These are phyloP conservation scores for Thalassarche chlororhynchos DNA, from an alignment of 2,113 vertebrate genomes.

Conservation along the genomic window DNA sequence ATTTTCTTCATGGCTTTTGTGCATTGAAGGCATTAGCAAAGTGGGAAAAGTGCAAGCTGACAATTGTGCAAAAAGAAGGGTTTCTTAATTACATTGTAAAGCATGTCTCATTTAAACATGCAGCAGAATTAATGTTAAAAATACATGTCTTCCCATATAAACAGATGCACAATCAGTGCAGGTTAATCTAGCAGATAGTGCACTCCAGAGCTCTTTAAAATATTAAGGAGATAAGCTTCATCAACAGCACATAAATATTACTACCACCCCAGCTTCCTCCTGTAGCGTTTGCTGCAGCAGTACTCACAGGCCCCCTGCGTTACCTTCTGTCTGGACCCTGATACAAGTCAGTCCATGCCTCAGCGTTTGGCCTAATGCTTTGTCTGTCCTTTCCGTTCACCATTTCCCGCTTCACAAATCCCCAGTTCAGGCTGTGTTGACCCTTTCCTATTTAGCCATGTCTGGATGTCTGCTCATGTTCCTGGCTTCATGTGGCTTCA, in stretches of 20 bases:
- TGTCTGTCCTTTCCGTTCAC: not conserved
- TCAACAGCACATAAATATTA: not conserved
- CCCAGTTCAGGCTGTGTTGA: not conserved
- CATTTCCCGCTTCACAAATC: not conserved
- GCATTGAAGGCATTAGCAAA: conserved; percentile 53
- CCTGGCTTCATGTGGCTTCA: not conserved
- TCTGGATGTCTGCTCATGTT: not conserved
- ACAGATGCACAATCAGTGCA: not conserved
- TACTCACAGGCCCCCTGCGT: not conserved
- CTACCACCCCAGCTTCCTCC: not conserved
- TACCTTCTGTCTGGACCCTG: not conserved
- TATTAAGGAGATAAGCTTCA: not conserved
- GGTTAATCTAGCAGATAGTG: not conserved
- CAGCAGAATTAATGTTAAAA: conserved; percentile 21
- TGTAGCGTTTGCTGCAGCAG: not conserved
- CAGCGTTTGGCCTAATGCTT: not conserved
- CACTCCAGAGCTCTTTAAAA: not conserved
- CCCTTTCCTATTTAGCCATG: not conserved
- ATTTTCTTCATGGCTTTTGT: conserved; percentile 60
- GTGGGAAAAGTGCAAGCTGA: conserved; percentile 31
- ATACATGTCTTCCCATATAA: not conserved
- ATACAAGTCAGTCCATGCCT: not conserved
- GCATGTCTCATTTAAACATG: conserved; percentile 22
- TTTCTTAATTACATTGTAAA: conserved; percentile 56
- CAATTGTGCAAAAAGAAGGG: conserved; percentile 4